Base-by-base conservation (phyloP, 2,888 invertebrate genomes). In the Cremastobaeus sp. region DNA sequence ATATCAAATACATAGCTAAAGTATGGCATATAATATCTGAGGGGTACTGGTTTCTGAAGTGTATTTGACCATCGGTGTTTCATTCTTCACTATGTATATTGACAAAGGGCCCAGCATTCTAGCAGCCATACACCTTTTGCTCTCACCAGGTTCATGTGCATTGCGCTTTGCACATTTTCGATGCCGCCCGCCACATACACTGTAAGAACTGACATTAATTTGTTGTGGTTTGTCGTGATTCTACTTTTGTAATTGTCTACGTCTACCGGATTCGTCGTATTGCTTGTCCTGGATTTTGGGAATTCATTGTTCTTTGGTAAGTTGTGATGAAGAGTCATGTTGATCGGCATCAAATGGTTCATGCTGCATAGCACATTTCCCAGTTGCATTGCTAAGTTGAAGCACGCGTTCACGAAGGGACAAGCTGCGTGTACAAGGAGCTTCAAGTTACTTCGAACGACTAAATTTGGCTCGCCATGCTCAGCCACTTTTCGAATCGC, bases 21-120 rank as follows among this genome's bases (percentile, higher is more conserved):
- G 97, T 89, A 94, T 95, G 28, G 93, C 92, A 84, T 96, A 95
- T 82, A 94, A 95, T 81, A 95, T 92, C 48, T 95, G 92, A 0
- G 97, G 96, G 82, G 93, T 93, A 83, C 96, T 95, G 74, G 92
- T 90, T 2, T 90, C 90, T 11, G 90, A 84, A 21, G 92, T 91
- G 83, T 95, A 95, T 74, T 91, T 90, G 32, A 95, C 91, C 25
- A 93, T 94, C 0, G 95, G 94, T 4, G 95, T 93, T 0, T 95
- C 95, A n/a, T n/a, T n/a, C 85, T 93, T 92, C 0, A 96, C 94
- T 28, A 98, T 90, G 83, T 93, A 95, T 78, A 93, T 92, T 0
- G 96, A 96, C 43, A 98, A 89, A 17, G 93, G 89, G 57, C 94
- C 94, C 54, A 96, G 86, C 89, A 95, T 92, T 75, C 92, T 89